Percentiles rank a stretch among this genome's conserved stretches.
Conservation (phyloP, 1,140 invertebrate genomes). For the Neodiprion pinetum region DNA sequence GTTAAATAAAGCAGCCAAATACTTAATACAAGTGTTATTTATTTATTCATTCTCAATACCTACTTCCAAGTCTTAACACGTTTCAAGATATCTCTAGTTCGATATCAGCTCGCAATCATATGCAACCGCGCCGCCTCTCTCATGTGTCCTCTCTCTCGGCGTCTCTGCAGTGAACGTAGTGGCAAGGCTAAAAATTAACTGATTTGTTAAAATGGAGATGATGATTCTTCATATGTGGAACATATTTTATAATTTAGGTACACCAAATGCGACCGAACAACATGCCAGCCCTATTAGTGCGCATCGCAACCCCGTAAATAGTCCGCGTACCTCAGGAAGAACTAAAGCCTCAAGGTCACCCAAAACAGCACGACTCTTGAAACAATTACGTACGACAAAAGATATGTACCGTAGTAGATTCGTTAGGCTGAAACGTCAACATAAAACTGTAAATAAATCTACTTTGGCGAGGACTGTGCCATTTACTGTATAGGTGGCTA, state of each 20-base stretch:
- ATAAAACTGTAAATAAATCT: neutral
- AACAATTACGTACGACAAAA: neutral
- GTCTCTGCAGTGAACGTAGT: too few species aligned
- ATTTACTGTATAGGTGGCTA: too few species aligned
- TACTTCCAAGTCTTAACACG: too few species aligned
- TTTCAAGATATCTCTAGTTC: too few species aligned
- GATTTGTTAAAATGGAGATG: too few species aligned
- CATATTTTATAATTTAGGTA: neutral
- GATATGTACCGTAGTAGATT: neutral
- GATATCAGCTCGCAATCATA: too few species aligned
- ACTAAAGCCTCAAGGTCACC: neutral
- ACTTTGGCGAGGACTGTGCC: neutral
- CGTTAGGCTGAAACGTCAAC: neutral
- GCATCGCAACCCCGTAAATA: neutral
- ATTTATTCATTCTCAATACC: too few species aligned
- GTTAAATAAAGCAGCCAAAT: too few species aligned
- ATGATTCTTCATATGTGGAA: neutral
- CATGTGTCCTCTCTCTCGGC: too few species aligned
- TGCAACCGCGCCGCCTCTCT: too few species aligned
- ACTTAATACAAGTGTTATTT: too few species aligned
- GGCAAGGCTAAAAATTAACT: too few species aligned
- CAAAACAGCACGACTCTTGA: neutral
- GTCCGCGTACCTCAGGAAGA: neutral
- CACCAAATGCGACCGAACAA: neutral
- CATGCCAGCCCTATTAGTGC: neutral